Evolutionary conservation across 2,113 vertebrate species (phyloP), one percentile per base, ranked within the genome.

Genomic region (Meleagris gallopavo): DNA sequence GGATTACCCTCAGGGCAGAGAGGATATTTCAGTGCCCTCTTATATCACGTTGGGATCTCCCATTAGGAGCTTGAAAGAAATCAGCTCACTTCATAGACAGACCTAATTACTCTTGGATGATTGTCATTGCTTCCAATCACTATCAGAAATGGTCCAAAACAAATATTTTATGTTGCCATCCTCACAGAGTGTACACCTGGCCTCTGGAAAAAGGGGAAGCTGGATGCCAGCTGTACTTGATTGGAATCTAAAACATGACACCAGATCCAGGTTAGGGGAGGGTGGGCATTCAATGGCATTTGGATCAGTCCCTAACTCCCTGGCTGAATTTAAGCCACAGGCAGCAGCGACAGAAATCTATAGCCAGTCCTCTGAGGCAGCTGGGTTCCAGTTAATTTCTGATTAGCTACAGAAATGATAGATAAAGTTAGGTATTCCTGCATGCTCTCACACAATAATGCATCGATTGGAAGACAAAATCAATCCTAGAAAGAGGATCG

Each of bases 341-440:
- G 10, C 43, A 91, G 32, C 58, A 83, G 79, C 10, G 40, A 76
- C 62, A 86, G 57, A 61, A 76, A 86, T 82, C 50, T 66, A 46
- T 85, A 82, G n/a, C 25, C 40, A 69, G n/a, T 66, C 46, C 52
- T 83, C n/a, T 19, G 45, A 90, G 50, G 52, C 70, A 95, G 65
- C 20, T 27, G 58, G 70, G 74, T 85, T 81, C 50, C 76, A 85
- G 46, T 73, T 73, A 84, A 90, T 86, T 67, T 81, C 54, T 89
- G 66, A 69, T 86, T 92, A 90, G 61, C 58, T 89, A 46, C 43
- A 87, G 75, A 90, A 80, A 93, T 88, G 6, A 55, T 65, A 72
- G 18, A 45, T 57, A 5, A 74, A 88, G 32, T 69, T 58, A 88
- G 75, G 57, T 6, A 80, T 83, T 75, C 83, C 72, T 91, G 27